Conservation (phyloP, 2,113 vertebrate species). For the Prolemur simus region DNA sequence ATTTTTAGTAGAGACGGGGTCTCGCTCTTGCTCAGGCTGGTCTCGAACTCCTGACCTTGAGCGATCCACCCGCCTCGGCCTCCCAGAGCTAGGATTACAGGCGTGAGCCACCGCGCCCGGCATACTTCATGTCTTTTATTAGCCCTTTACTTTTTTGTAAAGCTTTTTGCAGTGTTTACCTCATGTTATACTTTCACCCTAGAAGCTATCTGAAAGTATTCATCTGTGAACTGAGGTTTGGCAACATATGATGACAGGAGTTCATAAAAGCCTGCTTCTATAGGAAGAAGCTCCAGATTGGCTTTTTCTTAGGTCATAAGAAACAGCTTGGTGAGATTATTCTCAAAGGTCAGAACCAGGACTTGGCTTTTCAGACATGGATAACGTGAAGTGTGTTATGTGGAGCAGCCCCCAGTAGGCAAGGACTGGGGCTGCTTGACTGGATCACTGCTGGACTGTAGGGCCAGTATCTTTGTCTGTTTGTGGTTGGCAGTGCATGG, state of each 20-base stretch:
- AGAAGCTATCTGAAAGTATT: slow-evolving; percentile 6
- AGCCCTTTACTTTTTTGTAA: not conserved
- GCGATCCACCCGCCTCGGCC: too few species aligned
- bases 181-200: not conserved
- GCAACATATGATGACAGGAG: not conserved
- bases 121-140: not conserved
- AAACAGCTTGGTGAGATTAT: slow-evolving; percentile 71
- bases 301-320: slow-evolving; percentile 43
- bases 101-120: too few species aligned
- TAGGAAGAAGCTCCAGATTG: not conserved
- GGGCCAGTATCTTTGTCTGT: slow-evolving; percentile 44
- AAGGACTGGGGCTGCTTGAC: slow-evolving; percentile 60
- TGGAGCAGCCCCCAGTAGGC: slow-evolving; percentile 48
- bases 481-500: slow-evolving; percentile 75
- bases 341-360: slow-evolving; percentile 67
- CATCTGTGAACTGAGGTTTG: not conserved
- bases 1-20: too few species aligned
- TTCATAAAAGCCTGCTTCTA: not conserved
- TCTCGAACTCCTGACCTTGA: too few species aligned
- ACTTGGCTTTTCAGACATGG: slow-evolving; percentile 58
- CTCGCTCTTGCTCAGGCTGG: too few species aligned
- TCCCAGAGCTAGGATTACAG: too few species aligned
- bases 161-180: not conserved
- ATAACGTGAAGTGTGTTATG: slow-evolving; percentile 66
- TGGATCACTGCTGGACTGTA: slow-evolving; percentile 13